Evolutionary conservation across 37 sponge, comb jelly and placozoan genomes (phyloP).

Genomic region (Spongilla lacustris): DNA sequence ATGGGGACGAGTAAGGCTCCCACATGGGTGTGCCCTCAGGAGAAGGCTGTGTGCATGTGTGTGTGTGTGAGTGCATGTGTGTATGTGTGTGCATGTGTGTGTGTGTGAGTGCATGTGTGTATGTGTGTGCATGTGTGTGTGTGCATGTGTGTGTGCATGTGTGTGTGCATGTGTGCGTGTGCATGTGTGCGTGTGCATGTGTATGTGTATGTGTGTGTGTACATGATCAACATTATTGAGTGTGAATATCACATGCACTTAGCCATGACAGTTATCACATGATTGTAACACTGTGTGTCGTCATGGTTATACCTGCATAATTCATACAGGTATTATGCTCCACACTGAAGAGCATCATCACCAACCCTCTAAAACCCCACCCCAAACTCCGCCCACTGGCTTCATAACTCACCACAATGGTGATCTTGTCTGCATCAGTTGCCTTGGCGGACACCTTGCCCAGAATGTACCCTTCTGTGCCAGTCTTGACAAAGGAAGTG

Average conservation of each 20-base stretch:
- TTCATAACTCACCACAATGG: constrained; percentile 52
- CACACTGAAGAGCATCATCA: no score
- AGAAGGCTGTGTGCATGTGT: constrained; percentile 15
- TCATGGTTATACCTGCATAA: no score
- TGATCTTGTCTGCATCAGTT: constrained; percentile 31
- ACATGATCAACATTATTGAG: neutral
- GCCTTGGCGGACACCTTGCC: constrained; percentile 36
- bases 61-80: constrained; percentile 3
- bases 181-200: neutral
- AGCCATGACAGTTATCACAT: no score
- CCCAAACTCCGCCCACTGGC: neutral
- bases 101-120: neutral
- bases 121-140: neutral
- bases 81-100: neutral
- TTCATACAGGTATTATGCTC: no score
- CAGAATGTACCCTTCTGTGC: constrained; percentile 86
- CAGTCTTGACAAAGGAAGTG: constrained; percentile 92
- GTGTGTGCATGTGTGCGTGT: neutral
- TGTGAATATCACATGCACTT: no score
- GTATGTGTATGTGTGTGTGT: neutral
- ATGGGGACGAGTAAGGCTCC: constrained; percentile 69
- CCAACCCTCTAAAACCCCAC: neutral
- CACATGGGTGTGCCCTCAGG: constrained; percentile 67
- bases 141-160: neutral
- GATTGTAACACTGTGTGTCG: no score